Percentiles rank a stretch among this genome's conserved stretches.
These are phyloP conservation scores for Cyaniris semiargus DNA, from an alignment of 2,888 invertebrate species.

Conservation along the genomic window DNA sequence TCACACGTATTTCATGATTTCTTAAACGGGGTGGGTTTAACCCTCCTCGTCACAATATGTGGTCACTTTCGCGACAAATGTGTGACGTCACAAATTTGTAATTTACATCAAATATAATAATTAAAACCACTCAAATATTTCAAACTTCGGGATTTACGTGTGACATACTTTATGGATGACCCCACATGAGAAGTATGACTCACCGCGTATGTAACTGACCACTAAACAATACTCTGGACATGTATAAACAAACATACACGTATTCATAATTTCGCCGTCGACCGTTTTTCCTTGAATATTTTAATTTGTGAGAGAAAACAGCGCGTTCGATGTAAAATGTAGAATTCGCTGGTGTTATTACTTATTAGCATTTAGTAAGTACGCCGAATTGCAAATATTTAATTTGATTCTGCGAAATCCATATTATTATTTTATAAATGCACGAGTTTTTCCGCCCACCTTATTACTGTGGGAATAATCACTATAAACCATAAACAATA, in stretches of 20 bases:
- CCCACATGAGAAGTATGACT: slow-evolving; percentile 37
- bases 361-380: not conserved
- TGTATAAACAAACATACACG: slow-evolving; percentile 10
- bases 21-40: no score
- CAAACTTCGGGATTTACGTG: no score
- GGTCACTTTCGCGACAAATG: no score
- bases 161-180: no score
- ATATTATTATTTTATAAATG: not conserved
- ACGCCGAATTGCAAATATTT: not conserved
- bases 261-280: not conserved
- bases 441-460: no score
- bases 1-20: no score
- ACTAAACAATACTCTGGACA: slow-evolving; percentile 39
- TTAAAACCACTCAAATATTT: no score
- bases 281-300: not conserved
- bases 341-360: not conserved
- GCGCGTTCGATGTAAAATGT: not conserved
- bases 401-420: not conserved
- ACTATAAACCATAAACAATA: no score
- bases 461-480: no score
- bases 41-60: not conserved
- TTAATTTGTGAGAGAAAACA: slow-evolving; percentile 19
- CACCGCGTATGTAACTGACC: slow-evolving; percentile 37
- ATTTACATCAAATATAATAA: no score
- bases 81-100: no score